phyloP scores from a whole-genome alignment of 2,113 vertebrate species.

The Cisticola juncidis region DNA sequence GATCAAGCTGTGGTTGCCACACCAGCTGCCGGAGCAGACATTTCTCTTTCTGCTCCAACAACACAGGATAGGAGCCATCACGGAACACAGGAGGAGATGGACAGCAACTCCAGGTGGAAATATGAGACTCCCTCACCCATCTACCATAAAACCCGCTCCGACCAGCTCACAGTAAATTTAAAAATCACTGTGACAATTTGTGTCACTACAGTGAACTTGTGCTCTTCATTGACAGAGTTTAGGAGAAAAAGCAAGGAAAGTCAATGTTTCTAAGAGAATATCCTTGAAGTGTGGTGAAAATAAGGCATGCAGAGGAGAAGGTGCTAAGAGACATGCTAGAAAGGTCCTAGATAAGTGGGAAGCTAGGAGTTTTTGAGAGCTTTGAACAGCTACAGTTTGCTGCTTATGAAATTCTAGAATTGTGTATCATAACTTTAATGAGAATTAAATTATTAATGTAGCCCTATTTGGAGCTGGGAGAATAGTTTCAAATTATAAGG shows the following conservation, averaged over 20 bases:
- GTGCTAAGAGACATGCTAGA: not conserved
- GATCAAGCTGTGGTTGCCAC: not conserved
- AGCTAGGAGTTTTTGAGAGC: not conserved
- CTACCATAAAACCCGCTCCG: not conserved
- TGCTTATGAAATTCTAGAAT: not conserved
- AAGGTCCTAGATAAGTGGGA: not conserved
- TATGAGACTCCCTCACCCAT: not conserved
- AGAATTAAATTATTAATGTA: slow-evolving; percentile 35
- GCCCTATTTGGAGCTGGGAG: not conserved
- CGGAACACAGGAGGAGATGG: not conserved
- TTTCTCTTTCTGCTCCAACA: not conserved
- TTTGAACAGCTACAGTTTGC: not conserved
- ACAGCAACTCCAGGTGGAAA: not conserved
- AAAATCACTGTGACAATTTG: accelerated
- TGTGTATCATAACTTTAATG: not conserved
- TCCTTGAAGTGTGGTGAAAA: not conserved
- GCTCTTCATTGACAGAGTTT: not conserved
- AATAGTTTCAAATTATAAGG: not conserved
- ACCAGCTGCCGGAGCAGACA: not conserved
- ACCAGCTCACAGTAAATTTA: not conserved
- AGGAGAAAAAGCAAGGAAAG: not conserved
- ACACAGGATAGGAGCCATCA: not conserved
- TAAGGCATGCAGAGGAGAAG: not conserved
- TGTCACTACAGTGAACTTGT: accelerated
- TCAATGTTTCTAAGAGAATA: accelerated